Conservation (phyloP, 2,888 invertebrate species). For the Rotaria sp. region DNA sequence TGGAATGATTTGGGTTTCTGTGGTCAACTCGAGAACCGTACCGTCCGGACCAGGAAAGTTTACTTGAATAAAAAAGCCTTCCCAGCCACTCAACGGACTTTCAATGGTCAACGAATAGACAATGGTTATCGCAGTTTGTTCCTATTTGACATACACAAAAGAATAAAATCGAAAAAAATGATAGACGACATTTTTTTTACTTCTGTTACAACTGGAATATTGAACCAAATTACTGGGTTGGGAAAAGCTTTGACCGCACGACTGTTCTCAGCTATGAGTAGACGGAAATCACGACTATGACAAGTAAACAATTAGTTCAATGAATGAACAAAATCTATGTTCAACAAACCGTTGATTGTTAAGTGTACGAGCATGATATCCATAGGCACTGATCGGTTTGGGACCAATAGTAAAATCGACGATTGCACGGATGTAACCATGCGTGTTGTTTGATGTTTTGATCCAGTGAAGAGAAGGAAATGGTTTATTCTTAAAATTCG, state of each 20-base stretch:
- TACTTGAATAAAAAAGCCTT: conserved; percentile 43
- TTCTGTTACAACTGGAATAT: conserved; percentile 37
- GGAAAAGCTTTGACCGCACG: conserved; percentile 44
- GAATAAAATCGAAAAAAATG: background rate
- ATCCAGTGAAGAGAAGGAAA: conserved; percentile 30
- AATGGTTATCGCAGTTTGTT: background rate
- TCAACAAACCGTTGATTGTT: conserved; percentile 20
- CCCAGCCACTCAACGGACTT: conserved; percentile 41
- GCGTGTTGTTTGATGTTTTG: conserved; percentile 29
- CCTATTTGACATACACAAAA: background rate
- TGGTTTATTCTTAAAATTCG: conserved; percentile 13
- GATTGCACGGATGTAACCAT: conserved; percentile 31
- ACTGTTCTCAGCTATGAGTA: conserved; percentile 44
- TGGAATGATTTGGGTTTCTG: conserved; percentile 46
- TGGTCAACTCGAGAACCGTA: conserved; percentile 45
- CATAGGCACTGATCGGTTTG: conserved; percentile 32
- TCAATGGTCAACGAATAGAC: conserved; percentile 41
- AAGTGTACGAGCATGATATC: conserved; percentile 37
- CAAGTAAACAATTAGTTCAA: background rate
- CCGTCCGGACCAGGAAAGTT: conserved; percentile 45
- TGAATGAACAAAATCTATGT: conserved; percentile 2
- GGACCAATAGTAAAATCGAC: conserved; percentile 32
- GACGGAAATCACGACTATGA: conserved; percentile 47
- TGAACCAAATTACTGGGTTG: conserved; percentile 46
- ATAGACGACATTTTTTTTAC: background rate